Conservation (phyloP, 2,888 invertebrate genomes). For the Orchesella flavescens region DNA sequence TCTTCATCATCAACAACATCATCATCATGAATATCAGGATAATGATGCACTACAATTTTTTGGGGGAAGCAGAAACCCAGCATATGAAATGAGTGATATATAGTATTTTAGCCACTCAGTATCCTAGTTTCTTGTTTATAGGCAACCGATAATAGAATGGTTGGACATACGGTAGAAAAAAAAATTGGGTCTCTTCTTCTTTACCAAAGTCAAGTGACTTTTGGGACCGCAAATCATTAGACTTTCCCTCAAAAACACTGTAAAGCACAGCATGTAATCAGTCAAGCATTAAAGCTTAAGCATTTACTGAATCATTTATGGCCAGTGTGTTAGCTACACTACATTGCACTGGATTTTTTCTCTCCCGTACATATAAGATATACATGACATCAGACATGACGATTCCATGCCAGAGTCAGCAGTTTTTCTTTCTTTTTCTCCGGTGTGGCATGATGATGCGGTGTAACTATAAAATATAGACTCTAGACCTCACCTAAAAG, state of each 20-base stretch:
- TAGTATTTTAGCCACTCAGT: background rate
- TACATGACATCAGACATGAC: slow-evolving; percentile 6
- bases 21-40: slow-evolving; percentile 46
- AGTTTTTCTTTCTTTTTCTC: no score
- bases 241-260: slow-evolving; percentile 3
- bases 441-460: no score
- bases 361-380: background rate
- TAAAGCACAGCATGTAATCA: slow-evolving; percentile 31
- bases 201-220: slow-evolving; percentile 38
- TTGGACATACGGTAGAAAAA: no score
- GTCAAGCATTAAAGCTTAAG: slow-evolving; percentile 30
- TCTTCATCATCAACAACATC: slow-evolving; percentile 39
- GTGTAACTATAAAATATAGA: no score
- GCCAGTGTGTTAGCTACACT: no score
- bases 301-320: slow-evolving; percentile 19
- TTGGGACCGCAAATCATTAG: slow-evolving; percentile 49
- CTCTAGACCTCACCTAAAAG: background rate
- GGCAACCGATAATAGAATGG: no score
- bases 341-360: background rate
- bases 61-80: background rate
- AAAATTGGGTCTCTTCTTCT: no score
- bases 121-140: background rate
- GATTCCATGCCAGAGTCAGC: no score
- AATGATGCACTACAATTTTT: slow-evolving; percentile 25
- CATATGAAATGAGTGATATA: background rate